Evolutionary conservation across 2,888 invertebrate species (phyloP).

Genomic region (Drosophila longiperda): DNA sequence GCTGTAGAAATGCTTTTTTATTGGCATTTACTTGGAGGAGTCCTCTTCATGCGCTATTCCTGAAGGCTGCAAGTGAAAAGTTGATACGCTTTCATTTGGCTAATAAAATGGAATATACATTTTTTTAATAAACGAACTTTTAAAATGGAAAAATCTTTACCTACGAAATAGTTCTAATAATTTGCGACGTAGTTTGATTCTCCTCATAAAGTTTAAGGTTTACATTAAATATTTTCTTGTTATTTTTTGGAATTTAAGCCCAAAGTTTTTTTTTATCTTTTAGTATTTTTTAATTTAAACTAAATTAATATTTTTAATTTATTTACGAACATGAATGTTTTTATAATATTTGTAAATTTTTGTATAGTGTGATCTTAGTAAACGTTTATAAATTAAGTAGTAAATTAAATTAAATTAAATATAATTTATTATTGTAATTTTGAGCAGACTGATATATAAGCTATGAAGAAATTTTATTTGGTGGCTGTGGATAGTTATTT

Average conservation of each 20-base stretch:
- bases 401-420: not conserved
- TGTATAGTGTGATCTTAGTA: not conserved
- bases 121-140: not conserved
- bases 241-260: not conserved
- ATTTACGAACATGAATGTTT: not conserved
- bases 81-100: not conserved
- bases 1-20: constrained; percentile 75
- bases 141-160: not conserved
- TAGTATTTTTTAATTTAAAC: not conserved
- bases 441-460: not conserved
- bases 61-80: constrained; percentile 9
- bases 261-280: not conserved
- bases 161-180: not conserved
- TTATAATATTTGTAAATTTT: not conserved
- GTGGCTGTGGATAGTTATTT: not conserved
- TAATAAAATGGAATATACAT: not conserved
- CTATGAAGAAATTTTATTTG: not conserved
- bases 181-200: not conserved
- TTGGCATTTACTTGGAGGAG: constrained; percentile 72
- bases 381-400: not conserved
- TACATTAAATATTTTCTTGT: not conserved
- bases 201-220: not conserved
- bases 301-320: not conserved
- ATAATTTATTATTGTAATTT: not conserved
- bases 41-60: constrained; percentile 50